Evolutionary conservation across 2,888 invertebrate genomes (phyloP), one percentile per base, ranked within the genome.

Genomic region (Dysmachus trigonus): DNA sequence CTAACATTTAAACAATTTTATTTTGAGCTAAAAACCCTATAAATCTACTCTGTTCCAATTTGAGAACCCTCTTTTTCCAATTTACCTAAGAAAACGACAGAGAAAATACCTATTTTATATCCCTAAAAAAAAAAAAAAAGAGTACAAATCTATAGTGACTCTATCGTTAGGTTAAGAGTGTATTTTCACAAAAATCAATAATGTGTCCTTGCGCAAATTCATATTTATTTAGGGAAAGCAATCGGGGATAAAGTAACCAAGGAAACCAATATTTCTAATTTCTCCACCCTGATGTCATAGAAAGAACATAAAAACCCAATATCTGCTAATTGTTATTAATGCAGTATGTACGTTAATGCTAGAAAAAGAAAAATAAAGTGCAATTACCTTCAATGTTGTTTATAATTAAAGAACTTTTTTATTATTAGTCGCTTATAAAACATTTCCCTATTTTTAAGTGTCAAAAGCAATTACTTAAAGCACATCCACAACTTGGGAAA

Each of bases 201-300:
- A 87, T 85, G 84, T 87, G 88, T 87, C 88, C 89, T 89, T 89
- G 89, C 88, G 88, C 89, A 89, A 89, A 88, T 89, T 88, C 88
- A 87, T 87, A 83, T 83, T 83, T 83, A 83, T 83, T 83, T 83
- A 72, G 72, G 72, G 41, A 41, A 72, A 71, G 47, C 35, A 72
- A 83, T 38, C 27, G 71, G 72, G 72, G 38, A 72, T 35, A 72
- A 38, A 83, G 30, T 72, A 62, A 82, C 38, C 72, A 83, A 83
- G 38, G 71, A 30, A 41, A 83, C 72, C 38, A 22, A 62, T 18
- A 81, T 62, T 62, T 33, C 53, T 62, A 62, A 33, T 53, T 62
- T 62, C 18, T 79, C 10, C 33, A 51, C 30, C 8, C 8, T 62
- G 10, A 27, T 27, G 7, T 41, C 4, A 27, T 62, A 62, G 62